These are phyloP conservation scores for Opisthograptis luteolata DNA, from an alignment of 2,888 invertebrate species.

Conservation along the genomic window DNA sequence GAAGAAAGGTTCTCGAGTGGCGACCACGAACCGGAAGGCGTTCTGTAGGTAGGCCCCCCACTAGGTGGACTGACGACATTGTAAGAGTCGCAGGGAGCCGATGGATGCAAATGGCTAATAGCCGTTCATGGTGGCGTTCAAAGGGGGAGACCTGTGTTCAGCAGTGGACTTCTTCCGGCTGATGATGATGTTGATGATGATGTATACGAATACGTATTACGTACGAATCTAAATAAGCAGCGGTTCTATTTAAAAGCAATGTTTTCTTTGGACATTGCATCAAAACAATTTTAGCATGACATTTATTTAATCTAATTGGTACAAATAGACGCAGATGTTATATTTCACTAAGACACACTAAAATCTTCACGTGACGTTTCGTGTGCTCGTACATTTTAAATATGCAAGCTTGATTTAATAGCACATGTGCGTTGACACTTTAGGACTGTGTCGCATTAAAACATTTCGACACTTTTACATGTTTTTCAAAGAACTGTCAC, in stretches of 20 bases:
- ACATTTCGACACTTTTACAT: background rate
- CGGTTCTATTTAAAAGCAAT: constrained; percentile 23
- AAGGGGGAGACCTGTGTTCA: too few relatives aligned
- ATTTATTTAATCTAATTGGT: constrained; percentile 37
- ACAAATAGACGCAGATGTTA: constrained; percentile 19
- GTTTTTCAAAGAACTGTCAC: background rate
- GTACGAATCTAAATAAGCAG: background rate
- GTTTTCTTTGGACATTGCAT: constrained; percentile 48
- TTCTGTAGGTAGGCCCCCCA: too few relatives aligned
- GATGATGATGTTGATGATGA: too few relatives aligned
- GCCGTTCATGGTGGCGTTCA: too few relatives aligned
- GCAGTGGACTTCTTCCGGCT: too few relatives aligned
- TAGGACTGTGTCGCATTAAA: constrained; percentile 9
- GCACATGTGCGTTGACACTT: background rate
- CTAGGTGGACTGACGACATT: too few relatives aligned
- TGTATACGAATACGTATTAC: too few relatives aligned
- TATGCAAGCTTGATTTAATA: constrained; percentile 15
- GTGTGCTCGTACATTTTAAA: constrained; percentile 15
- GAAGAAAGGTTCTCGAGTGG: too few relatives aligned
- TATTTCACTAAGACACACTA: constrained; percentile 4
- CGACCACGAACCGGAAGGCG: too few relatives aligned
- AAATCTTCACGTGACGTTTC: constrained; percentile 5
- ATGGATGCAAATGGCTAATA: too few relatives aligned
- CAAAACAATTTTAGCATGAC: constrained; percentile 36
- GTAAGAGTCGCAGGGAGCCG: too few relatives aligned